Conservation (phyloP, 2,113 vertebrate genomes). For the Silurus meridionalis region DNA sequence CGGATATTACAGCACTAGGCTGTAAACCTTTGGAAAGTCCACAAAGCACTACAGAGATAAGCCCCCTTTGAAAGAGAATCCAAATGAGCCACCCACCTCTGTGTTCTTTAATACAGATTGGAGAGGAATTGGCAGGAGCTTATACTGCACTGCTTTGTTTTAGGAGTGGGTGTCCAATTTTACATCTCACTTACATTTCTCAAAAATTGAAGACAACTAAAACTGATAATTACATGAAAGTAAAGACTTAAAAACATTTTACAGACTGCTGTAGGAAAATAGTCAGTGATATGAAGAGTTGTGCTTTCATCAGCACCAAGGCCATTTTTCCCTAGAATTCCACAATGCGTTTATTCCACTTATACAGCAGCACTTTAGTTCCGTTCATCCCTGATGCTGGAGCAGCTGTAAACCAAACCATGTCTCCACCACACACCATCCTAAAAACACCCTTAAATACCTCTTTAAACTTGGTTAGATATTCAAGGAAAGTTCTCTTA, state of each 20-base stretch:
- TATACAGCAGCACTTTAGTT: background rate
- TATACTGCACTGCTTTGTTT: too few species aligned
- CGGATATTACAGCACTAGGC: background rate
- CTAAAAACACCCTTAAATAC: background rate
- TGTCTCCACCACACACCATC: background rate
- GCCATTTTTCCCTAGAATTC: too few species aligned
- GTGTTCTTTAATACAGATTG: too few species aligned
- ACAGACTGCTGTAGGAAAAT: background rate
- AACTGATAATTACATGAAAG: background rate
- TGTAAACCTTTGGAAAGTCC: background rate
- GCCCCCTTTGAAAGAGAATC: background rate
- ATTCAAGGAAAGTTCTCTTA: background rate
- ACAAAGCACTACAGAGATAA: background rate
- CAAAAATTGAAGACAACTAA: background rate
- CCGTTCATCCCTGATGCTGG: background rate
- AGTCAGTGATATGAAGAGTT: background rate
- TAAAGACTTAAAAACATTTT: background rate
- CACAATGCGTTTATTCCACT: too few species aligned
- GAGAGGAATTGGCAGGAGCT: too few species aligned
- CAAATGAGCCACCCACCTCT: background rate
- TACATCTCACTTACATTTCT: background rate
- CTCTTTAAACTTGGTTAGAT: background rate
- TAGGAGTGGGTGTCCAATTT: too few species aligned
- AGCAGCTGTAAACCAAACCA: background rate
- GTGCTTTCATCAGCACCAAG: background rate